These are phyloP conservation scores for Plemyria rubiginata DNA, from an alignment of 2,888 invertebrate genomes.

Conservation along the genomic window DNA sequence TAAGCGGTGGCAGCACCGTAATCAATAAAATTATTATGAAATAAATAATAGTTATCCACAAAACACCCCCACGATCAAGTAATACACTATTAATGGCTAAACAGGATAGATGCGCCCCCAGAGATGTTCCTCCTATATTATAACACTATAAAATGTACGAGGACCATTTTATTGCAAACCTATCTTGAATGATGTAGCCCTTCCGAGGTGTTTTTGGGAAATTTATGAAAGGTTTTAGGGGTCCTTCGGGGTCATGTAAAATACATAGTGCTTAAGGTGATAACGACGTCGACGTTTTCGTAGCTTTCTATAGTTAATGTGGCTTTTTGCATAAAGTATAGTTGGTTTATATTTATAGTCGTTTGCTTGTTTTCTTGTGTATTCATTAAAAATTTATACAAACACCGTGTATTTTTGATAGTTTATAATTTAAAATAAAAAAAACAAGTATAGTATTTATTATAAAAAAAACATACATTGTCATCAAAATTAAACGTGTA, in stretches of 20 bases:
- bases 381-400: too few species aligned
- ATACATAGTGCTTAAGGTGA: slow-evolving; percentile 50
- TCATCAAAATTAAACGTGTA: too few species aligned
- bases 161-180: slow-evolving; percentile 75
- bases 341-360: too few species aligned
- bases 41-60: slow-evolving; percentile 21
- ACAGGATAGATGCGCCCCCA: slow-evolving; percentile 74
- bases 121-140: slow-evolving; percentile 68
- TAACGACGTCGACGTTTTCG: slow-evolving; percentile 37
- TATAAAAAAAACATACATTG: too few species aligned
- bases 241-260: slow-evolving; percentile 57
- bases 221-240: slow-evolving; percentile 69
- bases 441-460: too few species aligned
- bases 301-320: slow-evolving; percentile 33
- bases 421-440: too few species aligned
- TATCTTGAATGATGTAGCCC: slow-evolving; percentile 67
- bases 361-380: too few species aligned
- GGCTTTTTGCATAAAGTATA: slow-evolving; percentile 9
- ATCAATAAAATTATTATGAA: slow-evolving; percentile 3
- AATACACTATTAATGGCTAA: slow-evolving; percentile 69
- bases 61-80: slow-evolving; percentile 30
- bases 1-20: too few species aligned
- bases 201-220: slow-evolving; percentile 60
- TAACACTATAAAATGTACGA: slow-evolving; percentile 74
- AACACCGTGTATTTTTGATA: too few species aligned